Evolutionary conservation across 2,888 invertebrate genomes (phyloP).

Genomic region (Trichacis sp.): DNA sequence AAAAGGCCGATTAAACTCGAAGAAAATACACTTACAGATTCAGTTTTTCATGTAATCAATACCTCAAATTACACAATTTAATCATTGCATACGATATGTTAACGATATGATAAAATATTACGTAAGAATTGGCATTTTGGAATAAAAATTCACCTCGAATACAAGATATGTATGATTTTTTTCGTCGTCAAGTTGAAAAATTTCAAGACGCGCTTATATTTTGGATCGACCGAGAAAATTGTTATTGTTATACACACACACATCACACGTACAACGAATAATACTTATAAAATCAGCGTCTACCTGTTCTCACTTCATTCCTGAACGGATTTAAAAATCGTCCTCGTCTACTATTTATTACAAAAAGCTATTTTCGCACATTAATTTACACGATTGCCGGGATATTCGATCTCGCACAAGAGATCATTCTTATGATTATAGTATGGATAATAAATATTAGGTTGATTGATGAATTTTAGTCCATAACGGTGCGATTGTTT

Average conservation of each 20-base stretch:
- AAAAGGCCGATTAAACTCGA: not conserved
- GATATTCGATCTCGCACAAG: slow-evolving; percentile 23
- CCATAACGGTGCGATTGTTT: too few species aligned
- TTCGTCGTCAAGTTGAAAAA: not conserved
- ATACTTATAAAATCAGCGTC: not conserved
- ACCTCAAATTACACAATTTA: slow-evolving; percentile 10
- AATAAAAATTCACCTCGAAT: slow-evolving; percentile 6
- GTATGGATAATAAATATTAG: too few species aligned
- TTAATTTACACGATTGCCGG: slow-evolving; percentile 26
- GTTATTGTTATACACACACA: slow-evolving; percentile 10
- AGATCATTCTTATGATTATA: slow-evolving; percentile 2
- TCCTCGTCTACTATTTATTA: slow-evolving; percentile 27
- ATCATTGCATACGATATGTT: slow-evolving; percentile 25
- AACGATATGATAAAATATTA: slow-evolving; percentile 28
- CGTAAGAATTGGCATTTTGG: slow-evolving; percentile 15
- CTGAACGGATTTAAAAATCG: slow-evolving; percentile 3
- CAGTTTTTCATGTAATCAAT: slow-evolving; percentile 9
- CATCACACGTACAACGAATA: slow-evolving; percentile 8
- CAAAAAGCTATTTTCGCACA: slow-evolving; percentile 30
- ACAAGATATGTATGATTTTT: slow-evolving; percentile 17
- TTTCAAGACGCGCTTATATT: not conserved
- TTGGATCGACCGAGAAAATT: slow-evolving; percentile 7
- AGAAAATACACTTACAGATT: slow-evolving; percentile 14
- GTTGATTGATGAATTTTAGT: too few species aligned
- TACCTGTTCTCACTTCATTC: not conserved